phyloP scores from a whole-genome alignment of 2,113 vertebrate species.

The Ahaetulla prasina region DNA sequence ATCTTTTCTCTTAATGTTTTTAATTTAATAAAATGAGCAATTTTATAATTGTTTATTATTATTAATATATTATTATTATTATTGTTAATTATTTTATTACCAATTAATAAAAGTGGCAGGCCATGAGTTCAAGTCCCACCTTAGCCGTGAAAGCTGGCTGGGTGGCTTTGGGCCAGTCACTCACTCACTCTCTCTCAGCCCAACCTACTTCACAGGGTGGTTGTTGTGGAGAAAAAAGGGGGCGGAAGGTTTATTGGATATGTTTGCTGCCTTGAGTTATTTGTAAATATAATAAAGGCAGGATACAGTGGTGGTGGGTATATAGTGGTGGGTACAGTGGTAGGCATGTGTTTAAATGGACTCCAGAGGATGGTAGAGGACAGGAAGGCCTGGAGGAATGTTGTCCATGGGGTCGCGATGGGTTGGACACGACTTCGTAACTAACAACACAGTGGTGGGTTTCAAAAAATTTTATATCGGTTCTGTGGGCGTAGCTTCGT shows the following conservation, averaged over 20 bases:
- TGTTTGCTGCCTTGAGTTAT: background rate
- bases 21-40: background rate
- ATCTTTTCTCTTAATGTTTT: background rate
- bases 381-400: no score
- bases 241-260: background rate
- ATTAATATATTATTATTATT: no score
- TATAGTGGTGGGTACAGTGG: no score
- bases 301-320: no score
- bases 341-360: no score
- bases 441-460: no score
- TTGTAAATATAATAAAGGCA: background rate
- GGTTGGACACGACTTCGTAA: no score
- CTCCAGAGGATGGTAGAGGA: no score
- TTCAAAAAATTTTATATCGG: no score
- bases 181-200: background rate
- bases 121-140: background rate
- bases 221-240: background rate
- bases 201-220: background rate
- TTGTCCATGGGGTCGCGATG: no score
- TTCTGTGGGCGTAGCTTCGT: no score
- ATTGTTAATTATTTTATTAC: background rate
- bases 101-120: background rate
- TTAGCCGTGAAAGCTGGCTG: background rate
- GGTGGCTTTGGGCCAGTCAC: background rate
- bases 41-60: no score